phyloP scores from a whole-genome alignment of 35 echinoderm and acorn worm genomes.

The Diadema setosum region DNA sequence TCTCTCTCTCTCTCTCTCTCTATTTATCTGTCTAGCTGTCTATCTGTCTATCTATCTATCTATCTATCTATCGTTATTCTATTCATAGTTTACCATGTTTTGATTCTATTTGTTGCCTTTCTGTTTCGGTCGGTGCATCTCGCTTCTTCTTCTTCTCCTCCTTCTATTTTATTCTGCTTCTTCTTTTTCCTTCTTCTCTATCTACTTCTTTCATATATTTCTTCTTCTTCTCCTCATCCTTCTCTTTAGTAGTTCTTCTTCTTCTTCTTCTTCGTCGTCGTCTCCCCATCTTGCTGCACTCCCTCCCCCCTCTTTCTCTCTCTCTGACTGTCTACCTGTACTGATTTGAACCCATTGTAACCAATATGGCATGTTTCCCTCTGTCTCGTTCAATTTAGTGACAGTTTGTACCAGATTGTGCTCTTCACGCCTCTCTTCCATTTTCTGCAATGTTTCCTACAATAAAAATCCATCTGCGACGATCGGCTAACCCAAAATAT shows the following conservation, averaged over 20 bases:
- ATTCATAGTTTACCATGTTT: not conserved
- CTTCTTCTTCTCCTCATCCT: not conserved
- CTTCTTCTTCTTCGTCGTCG: not conserved
- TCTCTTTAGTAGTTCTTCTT: not conserved
- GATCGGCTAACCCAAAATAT: no score
- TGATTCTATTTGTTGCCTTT: not conserved
- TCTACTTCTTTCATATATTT: not conserved
- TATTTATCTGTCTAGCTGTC: not conserved
- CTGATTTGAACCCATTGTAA: no score
- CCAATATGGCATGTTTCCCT: no score
- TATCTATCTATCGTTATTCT: not conserved
- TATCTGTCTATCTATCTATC: not conserved
- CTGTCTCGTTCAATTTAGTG: no score
- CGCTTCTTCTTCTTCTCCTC: not conserved
- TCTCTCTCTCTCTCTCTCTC: not conserved
- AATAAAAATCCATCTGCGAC: no score
- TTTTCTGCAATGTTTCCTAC: no score
- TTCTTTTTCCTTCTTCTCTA: not conserved
- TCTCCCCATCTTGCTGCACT: not conserved
- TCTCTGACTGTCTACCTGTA: no score
- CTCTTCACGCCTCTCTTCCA: no score
- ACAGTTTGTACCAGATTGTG: no score
- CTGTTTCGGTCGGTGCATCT: not conserved
- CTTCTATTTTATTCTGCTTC: not conserved
- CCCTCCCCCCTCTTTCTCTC: not conserved